These are phyloP conservation scores for Escarpia spicata DNA, from an alignment of 2,888 invertebrate genomes.

Conservation along the genomic window DNA sequence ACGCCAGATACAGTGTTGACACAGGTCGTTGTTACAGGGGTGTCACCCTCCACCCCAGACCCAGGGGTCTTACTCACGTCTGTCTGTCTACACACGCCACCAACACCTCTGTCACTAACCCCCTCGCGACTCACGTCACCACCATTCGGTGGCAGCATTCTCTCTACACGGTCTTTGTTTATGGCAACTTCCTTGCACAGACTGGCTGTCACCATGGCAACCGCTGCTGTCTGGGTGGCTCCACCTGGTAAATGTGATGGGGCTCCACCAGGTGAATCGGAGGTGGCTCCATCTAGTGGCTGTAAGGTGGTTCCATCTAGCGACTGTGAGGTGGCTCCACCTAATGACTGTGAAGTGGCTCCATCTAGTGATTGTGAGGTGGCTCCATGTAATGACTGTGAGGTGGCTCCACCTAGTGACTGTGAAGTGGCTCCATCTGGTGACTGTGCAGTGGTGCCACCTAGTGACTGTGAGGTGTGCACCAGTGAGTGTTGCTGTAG, in stretches of 20 bases:
- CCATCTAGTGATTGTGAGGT: not conserved
- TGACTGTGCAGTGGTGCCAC: not conserved
- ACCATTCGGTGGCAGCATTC: not conserved
- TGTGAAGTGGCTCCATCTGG: not conserved
- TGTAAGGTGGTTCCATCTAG: not conserved
- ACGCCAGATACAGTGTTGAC: not conserved
- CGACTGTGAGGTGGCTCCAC: not conserved
- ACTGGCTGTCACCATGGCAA: not conserved
- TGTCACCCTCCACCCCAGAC: not conserved
- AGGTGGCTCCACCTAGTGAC: not conserved
- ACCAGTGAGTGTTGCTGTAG: not conserved
- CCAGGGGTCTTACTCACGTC: not conserved
- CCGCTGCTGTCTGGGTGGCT: not conserved
- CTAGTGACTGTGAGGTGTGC: not conserved
- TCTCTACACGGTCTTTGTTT: not conserved
- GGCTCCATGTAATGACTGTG: not conserved
- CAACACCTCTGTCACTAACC: not conserved
- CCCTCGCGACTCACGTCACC: not conserved
- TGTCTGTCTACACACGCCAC: not conserved
- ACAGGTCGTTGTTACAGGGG: not conserved
- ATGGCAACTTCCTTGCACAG: not conserved
- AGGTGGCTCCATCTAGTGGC: not conserved
- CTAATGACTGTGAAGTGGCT: not conserved
- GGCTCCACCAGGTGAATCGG: not conserved
- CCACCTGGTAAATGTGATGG: not conserved